A percentile compares a stretch with the other conserved stretches of the same genome.
These are phyloP conservation scores for Xenus cinereus DNA, from an alignment of 2,113 vertebrate species.

Conservation along the genomic window DNA sequence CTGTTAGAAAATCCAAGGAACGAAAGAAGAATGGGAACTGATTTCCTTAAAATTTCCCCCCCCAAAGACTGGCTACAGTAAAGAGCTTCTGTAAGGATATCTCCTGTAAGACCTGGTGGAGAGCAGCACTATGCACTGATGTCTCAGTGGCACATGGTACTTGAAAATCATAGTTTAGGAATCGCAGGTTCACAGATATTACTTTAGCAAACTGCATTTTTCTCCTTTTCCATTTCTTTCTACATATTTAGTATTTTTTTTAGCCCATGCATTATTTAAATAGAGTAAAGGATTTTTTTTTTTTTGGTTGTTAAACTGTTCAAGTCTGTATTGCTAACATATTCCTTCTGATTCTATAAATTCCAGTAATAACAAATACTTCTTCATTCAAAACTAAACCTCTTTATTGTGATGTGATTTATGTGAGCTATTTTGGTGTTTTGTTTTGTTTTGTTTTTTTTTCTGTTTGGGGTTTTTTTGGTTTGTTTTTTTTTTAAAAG, in stretches of 20 bases:
- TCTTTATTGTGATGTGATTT: not conserved
- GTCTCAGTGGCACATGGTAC: not conserved
- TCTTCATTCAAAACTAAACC: not conserved
- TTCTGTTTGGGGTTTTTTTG: no score
- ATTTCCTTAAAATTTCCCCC: not conserved
- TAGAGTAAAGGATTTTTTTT: not conserved
- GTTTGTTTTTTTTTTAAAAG: not conserved
- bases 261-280: not conserved
- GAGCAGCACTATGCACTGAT: not conserved
- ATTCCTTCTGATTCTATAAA: not conserved
- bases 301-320: not conserved
- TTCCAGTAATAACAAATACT: not conserved
- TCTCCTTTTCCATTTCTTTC: not conserved
- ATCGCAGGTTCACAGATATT: not conserved
- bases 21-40: not conserved
- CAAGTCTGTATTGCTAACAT: not conserved
- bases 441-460: not conserved
- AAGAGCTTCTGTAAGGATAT: not conserved
- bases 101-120: not conserved
- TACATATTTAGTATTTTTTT: not conserved
- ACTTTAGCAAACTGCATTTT: not conserved
- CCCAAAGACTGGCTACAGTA: not conserved
- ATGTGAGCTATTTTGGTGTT: not conserved
- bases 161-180: not conserved
- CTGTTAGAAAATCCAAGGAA: not conserved